Evolutionary conservation across 2,797 vertebrate genomes (phyloP).

Genomic region (Calcarius lapponicus): DNA sequence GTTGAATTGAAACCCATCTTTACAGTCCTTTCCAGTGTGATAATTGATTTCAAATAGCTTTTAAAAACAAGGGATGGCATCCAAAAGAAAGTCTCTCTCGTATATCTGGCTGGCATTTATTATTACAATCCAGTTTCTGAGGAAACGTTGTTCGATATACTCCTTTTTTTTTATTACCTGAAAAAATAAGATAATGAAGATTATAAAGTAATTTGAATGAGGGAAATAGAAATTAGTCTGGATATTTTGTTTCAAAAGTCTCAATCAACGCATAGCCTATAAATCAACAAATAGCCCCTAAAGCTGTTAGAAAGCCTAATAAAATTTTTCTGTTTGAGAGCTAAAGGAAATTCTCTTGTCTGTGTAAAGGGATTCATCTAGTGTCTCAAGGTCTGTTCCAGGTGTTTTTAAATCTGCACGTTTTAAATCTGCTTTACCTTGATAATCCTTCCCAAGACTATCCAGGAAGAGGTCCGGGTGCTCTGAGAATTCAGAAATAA

Average conservation of each 20-base stretch:
- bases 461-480: neutral
- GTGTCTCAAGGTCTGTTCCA: neutral
- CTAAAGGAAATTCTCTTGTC: neutral
- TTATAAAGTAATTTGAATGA: neutral
- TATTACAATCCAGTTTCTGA: neutral
- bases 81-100: neutral
- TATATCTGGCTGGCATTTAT: neutral
- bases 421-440: neutral
- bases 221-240: neutral
- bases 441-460: neutral
- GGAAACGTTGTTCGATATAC: neutral
- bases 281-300: neutral
- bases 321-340: neutral
- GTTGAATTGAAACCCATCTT: neutral
- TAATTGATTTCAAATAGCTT: slow-evolving; percentile 25
- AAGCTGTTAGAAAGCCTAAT: neutral
- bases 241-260: neutral
- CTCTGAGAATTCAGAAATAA: slow-evolving; percentile 25
- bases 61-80: neutral
- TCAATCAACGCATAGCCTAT: neutral
- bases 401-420: neutral
- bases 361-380: neutral
- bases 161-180: neutral
- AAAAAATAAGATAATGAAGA: neutral
- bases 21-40: neutral